phyloP scores from a whole-genome alignment of 2,113 vertebrate species.

The Pachycephala philippinensis region DNA sequence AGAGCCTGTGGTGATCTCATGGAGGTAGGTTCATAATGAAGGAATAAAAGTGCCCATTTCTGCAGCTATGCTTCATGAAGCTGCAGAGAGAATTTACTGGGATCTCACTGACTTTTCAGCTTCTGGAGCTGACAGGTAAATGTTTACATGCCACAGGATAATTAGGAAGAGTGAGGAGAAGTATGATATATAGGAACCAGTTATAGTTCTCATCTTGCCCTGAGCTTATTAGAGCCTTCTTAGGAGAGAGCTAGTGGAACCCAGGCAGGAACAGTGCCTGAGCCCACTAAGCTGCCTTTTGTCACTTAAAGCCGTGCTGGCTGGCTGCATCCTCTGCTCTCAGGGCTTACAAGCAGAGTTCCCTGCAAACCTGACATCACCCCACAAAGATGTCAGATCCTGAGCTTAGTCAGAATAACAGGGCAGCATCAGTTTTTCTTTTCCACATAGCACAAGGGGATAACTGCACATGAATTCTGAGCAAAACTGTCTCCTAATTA shows the following conservation, averaged over 20 bases:
- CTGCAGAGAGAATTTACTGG: background rate
- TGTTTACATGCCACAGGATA: background rate
- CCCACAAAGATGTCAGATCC: background rate
- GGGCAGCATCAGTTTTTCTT: background rate
- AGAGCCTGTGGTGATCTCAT: constrained; percentile 25
- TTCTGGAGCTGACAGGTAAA: background rate
- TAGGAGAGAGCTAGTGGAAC: rapidly evolving
- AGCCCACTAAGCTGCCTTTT: background rate
- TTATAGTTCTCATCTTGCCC: background rate
- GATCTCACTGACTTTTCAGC: background rate
- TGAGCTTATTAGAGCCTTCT: background rate
- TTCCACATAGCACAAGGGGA: background rate
- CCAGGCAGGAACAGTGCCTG: background rate
- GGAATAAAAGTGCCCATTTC: background rate
- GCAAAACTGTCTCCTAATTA: background rate
- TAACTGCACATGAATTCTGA: background rate
- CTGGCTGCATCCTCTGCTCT: background rate
- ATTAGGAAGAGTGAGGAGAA: background rate
- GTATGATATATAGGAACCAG: background rate
- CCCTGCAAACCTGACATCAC: background rate
- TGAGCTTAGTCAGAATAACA: background rate
- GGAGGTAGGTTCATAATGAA: background rate
- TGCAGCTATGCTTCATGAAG: background rate
- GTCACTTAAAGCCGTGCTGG: rapidly evolving
- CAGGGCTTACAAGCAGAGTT: background rate